phyloP scores from a whole-genome alignment of 2,888 invertebrate genomes.

The Heliconius erato region DNA sequence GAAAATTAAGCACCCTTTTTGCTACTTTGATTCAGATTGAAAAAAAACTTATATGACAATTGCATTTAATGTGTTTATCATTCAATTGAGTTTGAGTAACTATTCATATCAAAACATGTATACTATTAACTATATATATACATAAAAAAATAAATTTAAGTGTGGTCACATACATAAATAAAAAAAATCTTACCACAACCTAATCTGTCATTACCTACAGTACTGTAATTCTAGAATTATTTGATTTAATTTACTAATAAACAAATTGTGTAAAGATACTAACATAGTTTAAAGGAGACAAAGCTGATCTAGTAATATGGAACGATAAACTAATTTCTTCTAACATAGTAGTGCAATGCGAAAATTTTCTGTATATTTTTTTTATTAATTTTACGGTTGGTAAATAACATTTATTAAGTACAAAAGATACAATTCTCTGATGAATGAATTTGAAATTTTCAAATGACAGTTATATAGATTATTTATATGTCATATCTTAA shows the following conservation, averaged over 20 bases:
- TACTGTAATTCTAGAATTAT: too few relatives aligned
- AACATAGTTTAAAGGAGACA: too few relatives aligned
- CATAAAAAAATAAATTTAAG: not conserved
- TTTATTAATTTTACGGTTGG: not conserved
- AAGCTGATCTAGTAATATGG: not conserved
- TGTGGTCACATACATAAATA: not conserved
- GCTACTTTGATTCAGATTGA: not conserved
- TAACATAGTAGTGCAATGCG: conserved; percentile 11
- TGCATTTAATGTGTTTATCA: not conserved
- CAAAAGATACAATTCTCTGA: not conserved
- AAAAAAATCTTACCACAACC: not conserved
- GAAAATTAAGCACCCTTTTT: not conserved
- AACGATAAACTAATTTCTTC: not conserved
- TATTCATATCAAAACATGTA: not conserved
- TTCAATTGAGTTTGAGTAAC: not conserved
- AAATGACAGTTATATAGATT: not conserved
- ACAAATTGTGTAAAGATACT: not conserved
- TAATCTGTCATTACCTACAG: not conserved
- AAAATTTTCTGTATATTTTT: not conserved
- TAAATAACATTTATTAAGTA: not conserved
- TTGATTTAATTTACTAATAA: not conserved
- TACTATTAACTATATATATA: not conserved
- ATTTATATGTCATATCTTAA: not conserved
- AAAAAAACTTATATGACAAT: not conserved
- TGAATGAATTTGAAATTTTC: not conserved